phyloP scores from a whole-genome alignment of 2,113 vertebrate genomes.

The Oncorhynchus keta region DNA sequence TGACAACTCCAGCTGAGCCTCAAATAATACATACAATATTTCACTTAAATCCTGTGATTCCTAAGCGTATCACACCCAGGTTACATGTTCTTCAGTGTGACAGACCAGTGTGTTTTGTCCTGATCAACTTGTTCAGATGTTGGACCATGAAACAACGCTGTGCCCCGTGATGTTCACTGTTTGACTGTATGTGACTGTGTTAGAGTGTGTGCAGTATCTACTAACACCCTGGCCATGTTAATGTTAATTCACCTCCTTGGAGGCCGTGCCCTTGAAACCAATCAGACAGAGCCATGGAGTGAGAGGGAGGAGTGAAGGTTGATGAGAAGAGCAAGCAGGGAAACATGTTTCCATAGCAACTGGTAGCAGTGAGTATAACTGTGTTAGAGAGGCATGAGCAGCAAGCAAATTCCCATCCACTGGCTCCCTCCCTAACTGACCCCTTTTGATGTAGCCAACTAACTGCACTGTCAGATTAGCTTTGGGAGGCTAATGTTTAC shows the following conservation, averaged over 20 bases:
- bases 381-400: slow-evolving; percentile 63
- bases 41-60: slow-evolving; percentile 21
- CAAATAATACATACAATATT: slow-evolving; percentile 19
- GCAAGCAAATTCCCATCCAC: slow-evolving; percentile 57
- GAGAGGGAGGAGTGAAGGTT: slow-evolving; percentile 10
- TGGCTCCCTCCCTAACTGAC: slow-evolving; percentile 46
- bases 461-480: slow-evolving; percentile 4
- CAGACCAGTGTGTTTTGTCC: not conserved
- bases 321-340: slow-evolving; percentile 25
- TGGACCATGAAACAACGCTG: not conserved
- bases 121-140: not conserved
- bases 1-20: slow-evolving; percentile 18
- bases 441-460: slow-evolving; percentile 21
- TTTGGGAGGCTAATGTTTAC: slow-evolving; percentile 11
- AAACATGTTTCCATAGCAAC: slow-evolving; percentile 72
- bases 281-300: slow-evolving; percentile 32
- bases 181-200: slow-evolving; percentile 33
- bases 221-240: slow-evolving; percentile 40
- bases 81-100: not conserved
- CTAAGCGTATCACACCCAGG: not conserved
- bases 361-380: slow-evolving; percentile 64
- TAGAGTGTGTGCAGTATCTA: not conserved
- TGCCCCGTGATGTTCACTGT: slow-evolving; percentile 10
- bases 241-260: slow-evolving; percentile 49
- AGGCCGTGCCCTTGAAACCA: slow-evolving; percentile 46